Evolutionary conservation across 1,140 invertebrate genomes (phyloP).

Genomic region (Caenorhabditis brenneri): DNA sequence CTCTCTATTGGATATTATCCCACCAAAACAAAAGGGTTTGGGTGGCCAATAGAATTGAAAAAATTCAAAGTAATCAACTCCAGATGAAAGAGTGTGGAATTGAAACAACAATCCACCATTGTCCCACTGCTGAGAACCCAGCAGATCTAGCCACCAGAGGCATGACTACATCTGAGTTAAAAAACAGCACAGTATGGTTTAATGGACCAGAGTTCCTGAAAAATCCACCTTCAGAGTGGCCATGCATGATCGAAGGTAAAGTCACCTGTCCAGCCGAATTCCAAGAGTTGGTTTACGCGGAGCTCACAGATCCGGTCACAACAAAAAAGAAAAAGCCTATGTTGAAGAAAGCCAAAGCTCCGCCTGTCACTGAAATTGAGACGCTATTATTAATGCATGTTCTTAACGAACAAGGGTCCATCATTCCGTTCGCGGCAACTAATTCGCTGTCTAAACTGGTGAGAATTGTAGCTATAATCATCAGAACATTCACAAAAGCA

Average conservation of each 20-base stretch:
- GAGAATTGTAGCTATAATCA: background rate
- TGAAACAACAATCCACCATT: background rate
- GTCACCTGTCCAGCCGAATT: background rate
- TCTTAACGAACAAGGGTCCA: background rate
- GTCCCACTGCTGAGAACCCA: background rate
- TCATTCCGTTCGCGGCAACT: background rate
- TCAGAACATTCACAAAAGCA: background rate
- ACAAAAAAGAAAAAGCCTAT: background rate
- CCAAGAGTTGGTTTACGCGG: background rate
- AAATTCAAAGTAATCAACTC: background rate
- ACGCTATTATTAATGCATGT: too few relatives aligned
- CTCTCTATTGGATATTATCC: background rate
- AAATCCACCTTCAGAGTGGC: background rate
- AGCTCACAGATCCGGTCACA: background rate
- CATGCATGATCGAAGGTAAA: background rate
- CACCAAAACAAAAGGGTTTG: background rate
- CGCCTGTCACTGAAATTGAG: too few relatives aligned
- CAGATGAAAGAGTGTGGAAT: background rate
- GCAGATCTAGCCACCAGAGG: background rate
- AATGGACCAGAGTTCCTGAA: background rate
- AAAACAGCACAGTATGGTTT: background rate
- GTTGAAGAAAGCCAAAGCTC: too few relatives aligned
- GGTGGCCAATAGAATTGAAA: background rate
- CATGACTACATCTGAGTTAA: background rate
- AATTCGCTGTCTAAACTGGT: background rate